Evolutionary conservation across 2,888 invertebrate genomes (phyloP).

Genomic region (Enoplolaimus lenunculus): DNA sequence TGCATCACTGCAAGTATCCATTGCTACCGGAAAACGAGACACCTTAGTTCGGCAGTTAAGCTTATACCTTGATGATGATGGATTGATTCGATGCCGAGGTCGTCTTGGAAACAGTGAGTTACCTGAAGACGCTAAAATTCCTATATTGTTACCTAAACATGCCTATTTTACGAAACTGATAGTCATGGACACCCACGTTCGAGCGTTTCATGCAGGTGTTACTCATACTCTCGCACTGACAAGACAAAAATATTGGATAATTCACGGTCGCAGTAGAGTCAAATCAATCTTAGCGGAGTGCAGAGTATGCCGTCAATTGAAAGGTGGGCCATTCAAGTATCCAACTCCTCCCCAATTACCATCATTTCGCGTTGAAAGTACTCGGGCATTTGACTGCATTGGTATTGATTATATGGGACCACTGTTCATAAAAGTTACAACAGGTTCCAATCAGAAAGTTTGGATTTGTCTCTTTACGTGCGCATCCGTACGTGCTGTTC

Average conservation of each 20-base stretch:
- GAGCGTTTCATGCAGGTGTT: neutral
- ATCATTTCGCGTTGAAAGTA: neutral
- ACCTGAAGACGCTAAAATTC: neutral
- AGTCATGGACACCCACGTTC: neutral
- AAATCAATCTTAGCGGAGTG: neutral
- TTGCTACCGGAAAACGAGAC: neutral
- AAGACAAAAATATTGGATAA: constrained; percentile 1
- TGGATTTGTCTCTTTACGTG: constrained; percentile 21
- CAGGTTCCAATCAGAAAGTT: neutral
- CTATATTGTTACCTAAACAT: neutral
- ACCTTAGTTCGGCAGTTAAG: neutral
- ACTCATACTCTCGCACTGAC: neutral
- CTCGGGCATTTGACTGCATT: neutral
- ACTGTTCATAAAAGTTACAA: neutral
- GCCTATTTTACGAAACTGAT: neutral
- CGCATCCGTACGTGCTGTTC: constrained; percentile 13
- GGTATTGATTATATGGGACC: constrained; percentile 18
- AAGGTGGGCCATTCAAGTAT: neutral
- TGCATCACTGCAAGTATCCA: neutral
- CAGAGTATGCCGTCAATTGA: neutral
- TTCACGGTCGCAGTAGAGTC: constrained; percentile 4
- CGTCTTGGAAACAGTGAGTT: neutral
- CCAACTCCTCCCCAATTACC: neutral
- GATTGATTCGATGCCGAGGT: constrained; percentile 4
- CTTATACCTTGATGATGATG: neutral